Evolutionary conservation across 2,113 vertebrate species (phyloP), one percentile per base, ranked within the genome.

Genomic region (Cochlearius cochlearius): DNA sequence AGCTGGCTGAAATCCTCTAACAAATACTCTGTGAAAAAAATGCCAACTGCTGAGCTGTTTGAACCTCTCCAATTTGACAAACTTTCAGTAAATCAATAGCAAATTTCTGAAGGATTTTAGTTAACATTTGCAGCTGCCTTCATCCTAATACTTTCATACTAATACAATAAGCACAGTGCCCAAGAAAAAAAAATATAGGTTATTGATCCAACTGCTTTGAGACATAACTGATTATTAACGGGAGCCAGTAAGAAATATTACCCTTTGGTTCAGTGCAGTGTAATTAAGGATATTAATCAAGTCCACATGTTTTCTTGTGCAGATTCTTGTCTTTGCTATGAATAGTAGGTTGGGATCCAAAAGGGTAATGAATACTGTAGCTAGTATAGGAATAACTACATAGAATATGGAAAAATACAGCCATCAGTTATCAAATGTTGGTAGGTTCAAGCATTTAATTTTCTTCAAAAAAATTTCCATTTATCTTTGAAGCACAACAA

Each of bases 201-300:
- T 96, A 96, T 97, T 83, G 93, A 96, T 95, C 94, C 85, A 62
- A 76, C 43, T 88, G 74, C 88, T 95, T 94, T 76, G 90, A 94
- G 93, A 93, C 82, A 80, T 93, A 96, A 94, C 71, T 90, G 94
- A 86, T 96, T 92, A 92, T 94, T 96, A 97, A 95, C 12, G 5
- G 67, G 17, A 90, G 60, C 7, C 81, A 72, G 66, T 64, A 96
- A 95, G 90, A 96, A 95, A 96, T 96, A 96, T 72, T 88, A 88
- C n/a, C 58, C 15, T 88, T 80, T 64, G 50, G 90, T 94, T 66
- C 93, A 88, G 74, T 43, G 81, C 78, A 88, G 74, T 83, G n/a
- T 93, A 94, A 94, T 96, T 96, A 96, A 91, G 59, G 87, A 62
- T 92, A 96, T 97, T 96, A 95, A 96, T 97, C 96, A 96, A 92